Percentiles rank a stretch among this genome's conserved stretches.
phyloP scores from a whole-genome alignment of 2,797 vertebrate species.

The Myotis myotis region DNA sequence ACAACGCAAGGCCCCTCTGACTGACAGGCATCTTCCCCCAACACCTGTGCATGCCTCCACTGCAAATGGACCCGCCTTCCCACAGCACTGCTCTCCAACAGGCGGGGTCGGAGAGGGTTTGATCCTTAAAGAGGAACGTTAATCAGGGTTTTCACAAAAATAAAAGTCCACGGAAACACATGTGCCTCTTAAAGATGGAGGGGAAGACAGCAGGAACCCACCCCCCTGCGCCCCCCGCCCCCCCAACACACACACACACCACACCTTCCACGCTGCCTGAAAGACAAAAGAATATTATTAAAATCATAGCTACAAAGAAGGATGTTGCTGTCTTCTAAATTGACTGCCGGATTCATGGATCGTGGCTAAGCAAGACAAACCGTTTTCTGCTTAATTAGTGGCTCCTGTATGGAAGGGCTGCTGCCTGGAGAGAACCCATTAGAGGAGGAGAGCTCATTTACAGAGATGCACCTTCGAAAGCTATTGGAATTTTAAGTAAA shows the following conservation, averaged over 20 bases:
- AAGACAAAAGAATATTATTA: conserved; percentile 81
- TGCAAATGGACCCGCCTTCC: conserved; percentile 77
- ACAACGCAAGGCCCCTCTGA: conserved; percentile 62
- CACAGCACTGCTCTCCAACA: conserved; percentile 51
- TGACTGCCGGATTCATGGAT: conserved; percentile 81
- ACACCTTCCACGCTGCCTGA: conserved; percentile 64
- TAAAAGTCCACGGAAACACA: background rate
- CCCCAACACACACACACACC: background rate
- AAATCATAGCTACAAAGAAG: conserved; percentile 75
- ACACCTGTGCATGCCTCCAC: conserved; percentile 68
- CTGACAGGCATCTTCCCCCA: conserved; percentile 75
- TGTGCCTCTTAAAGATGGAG: conserved; percentile 36
- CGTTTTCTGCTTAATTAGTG: conserved; percentile 84
- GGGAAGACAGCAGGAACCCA: background rate
- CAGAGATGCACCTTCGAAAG: conserved; percentile 71
- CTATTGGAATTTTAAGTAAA: conserved; percentile 65
- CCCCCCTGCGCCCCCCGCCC: too few species aligned
- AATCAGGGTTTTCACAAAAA: conserved; percentile 76
- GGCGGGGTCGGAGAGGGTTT: conserved; percentile 22
- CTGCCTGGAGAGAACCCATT: conserved; percentile 84
- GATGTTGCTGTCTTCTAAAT: conserved; percentile 80
- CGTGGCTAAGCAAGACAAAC: conserved; percentile 82
- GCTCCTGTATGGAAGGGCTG: conserved; percentile 82
- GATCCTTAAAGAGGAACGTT: conserved; percentile 72
- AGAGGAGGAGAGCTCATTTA: conserved; percentile 80